These are phyloP conservation scores for Formica aserva DNA, from an alignment of 2,888 invertebrate species.

Conservation along the genomic window DNA sequence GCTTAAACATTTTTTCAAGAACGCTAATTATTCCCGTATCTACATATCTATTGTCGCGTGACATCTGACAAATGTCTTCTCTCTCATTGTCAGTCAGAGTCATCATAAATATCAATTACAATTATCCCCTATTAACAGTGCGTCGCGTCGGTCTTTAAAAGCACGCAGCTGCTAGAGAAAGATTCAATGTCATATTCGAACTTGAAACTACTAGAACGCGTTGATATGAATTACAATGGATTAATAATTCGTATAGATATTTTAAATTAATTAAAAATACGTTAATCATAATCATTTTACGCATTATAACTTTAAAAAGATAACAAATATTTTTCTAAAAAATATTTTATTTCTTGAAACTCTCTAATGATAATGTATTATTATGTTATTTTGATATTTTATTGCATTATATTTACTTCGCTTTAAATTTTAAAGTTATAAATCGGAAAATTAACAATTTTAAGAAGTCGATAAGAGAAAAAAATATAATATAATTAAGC, in stretches of 20 bases:
- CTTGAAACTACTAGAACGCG: neutral
- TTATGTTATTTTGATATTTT: neutral
- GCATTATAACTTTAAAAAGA: neutral
- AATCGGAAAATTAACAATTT: neutral
- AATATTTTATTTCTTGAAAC: neutral
- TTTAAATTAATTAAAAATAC: neutral
- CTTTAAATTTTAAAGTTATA: neutral
- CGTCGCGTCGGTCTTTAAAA: neutral
- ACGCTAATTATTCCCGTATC: neutral
- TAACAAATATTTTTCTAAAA: neutral
- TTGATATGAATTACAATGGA: neutral
- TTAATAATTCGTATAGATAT: neutral
- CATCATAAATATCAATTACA: slow-evolving; percentile 23
- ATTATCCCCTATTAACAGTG: slow-evolving; percentile 28
- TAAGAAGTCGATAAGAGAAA: neutral
- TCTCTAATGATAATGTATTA: neutral
- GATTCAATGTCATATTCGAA: neutral
- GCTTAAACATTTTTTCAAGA: slow-evolving; percentile 7
- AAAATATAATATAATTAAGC: neutral
- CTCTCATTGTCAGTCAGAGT: neutral
- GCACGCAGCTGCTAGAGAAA: neutral
- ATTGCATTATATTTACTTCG: neutral
- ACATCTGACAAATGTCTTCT: slow-evolving; percentile 29
- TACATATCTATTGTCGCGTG: slow-evolving; percentile 34
- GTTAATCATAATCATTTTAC: neutral